These are phyloP conservation scores for Colius striatus DNA, from an alignment of 2,113 vertebrate genomes.

Conservation along the genomic window DNA sequence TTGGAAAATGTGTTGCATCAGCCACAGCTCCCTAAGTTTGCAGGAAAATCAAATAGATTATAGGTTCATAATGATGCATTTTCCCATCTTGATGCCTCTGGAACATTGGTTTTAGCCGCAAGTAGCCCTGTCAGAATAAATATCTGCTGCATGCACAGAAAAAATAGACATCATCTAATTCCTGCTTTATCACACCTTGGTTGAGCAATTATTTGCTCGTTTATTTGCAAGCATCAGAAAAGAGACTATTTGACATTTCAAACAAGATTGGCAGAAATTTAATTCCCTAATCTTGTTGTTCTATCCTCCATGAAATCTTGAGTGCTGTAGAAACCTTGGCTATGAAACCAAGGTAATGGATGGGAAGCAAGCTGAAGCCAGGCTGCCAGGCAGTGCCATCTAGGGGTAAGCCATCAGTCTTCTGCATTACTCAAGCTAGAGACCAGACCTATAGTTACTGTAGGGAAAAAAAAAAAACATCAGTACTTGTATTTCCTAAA, in stretches of 20 bases:
- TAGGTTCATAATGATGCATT: not conserved
- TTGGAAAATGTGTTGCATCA: not conserved
- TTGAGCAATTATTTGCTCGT: not conserved
- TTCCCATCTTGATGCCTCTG: not conserved
- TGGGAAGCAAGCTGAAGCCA: not conserved
- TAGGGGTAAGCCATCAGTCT: not conserved
- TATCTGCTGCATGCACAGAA: not conserved
- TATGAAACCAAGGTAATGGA: not conserved
- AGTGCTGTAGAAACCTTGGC: not conserved
- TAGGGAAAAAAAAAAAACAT: too few species aligned
- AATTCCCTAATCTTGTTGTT: not conserved
- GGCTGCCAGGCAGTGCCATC: slow-evolving; percentile 60
- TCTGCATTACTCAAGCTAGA: accelerated
- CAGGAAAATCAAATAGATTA: not conserved
- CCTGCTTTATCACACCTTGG: not conserved
- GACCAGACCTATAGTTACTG: not conserved
- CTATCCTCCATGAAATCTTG: not conserved
- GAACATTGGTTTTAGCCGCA: not conserved
- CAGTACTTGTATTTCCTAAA: not conserved
- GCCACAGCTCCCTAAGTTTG: not conserved
- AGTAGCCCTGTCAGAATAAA: not conserved
- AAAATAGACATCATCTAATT: not conserved
- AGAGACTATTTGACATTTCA: not conserved
- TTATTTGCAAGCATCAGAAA: not conserved
- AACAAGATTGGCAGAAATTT: not conserved